Base-by-base conservation (phyloP, 2,888 invertebrate species). In the Alcis repandata region DNA sequence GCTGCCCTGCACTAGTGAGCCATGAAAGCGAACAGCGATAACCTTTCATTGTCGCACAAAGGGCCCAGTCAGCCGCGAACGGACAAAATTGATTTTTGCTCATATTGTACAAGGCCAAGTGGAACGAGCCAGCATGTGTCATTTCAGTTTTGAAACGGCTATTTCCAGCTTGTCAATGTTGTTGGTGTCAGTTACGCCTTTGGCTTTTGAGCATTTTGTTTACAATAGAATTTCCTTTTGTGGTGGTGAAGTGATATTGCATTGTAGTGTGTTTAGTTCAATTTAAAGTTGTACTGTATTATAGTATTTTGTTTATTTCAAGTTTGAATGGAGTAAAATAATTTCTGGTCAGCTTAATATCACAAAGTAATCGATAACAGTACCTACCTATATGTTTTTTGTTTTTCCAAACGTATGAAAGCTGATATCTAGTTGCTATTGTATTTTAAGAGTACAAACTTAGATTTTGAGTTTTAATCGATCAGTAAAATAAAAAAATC, bases 21-120 rank as follows among this genome's bases (percentile, higher is more conserved):
- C 88, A 85, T 91, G 87, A 90, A 90, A 91, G 89, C 88, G 87
- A 84, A 88, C 89, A 86, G 81, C 88, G 88, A 90, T 90, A 89
- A 89, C 90, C 89, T 90, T 91, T 88, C 88, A 86, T 72, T 84
- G 88, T 82, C 84, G 77, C 83, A 90, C 91, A 91, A 91, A 91
- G 86, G 88, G 78, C 77, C 77, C 89, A 86, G 82, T 89, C 83
- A 86, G 79, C 84, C 88, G 88, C 77, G 87, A 89, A 87, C 80
- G 81, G 82, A 80, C 88, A 82, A 88, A 90, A 91, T 91, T 88
- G 89, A 90, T 90, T 88, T 89, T 86, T 86, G 84, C 80, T 85
- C 86, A 87, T 87, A 88, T 89, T 86, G 84, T 68, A 76, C 72
- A 70, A 65, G 71, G 66, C 57, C 61, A 63, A 60, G 68, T 52